Evolutionary conservation across 2,113 vertebrate genomes (phyloP).

Genomic region (Leiothrix lutea): DNA sequence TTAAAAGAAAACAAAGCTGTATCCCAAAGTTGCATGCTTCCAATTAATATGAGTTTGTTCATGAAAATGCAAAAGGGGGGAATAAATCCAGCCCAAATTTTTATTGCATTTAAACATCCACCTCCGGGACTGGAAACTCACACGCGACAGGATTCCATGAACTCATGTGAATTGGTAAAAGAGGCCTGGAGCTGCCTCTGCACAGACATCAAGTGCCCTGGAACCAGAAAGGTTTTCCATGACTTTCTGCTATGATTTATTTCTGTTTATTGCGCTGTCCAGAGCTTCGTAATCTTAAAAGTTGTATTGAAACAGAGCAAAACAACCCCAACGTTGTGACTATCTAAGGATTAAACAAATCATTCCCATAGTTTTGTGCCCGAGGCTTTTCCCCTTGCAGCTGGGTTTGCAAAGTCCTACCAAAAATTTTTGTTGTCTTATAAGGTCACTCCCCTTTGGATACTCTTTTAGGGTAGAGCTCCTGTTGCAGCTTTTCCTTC

Average conservation of each 20-base stretch:
- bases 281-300: neutral
- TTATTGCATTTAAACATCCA: conserved; percentile 39
- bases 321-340: neutral
- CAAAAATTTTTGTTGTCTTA: neutral
- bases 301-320: neutral
- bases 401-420: neutral
- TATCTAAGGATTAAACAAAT: conserved; percentile 30
- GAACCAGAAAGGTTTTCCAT: neutral
- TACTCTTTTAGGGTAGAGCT: neutral
- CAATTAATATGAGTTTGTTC: conserved; percentile 39
- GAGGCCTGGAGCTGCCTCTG: conserved; percentile 1
- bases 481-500: neutral
- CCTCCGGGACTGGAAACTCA: conserved; percentile 11
- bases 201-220: neutral
- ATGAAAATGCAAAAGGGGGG: conserved; percentile 35
- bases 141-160: neutral
- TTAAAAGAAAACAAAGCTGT: conserved; percentile 57
- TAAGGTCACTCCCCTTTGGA: neutral
- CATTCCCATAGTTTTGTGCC: accelerated
- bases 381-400: neutral
- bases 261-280: neutral
- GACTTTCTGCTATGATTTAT: conserved; percentile 1
- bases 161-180: neutral
- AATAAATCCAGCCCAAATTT: conserved; percentile 2
- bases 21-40: conserved; percentile 11